These are phyloP conservation scores for Galendromus occidentalis DNA, from an alignment of 1,140 invertebrate species.

Conservation along the genomic window DNA sequence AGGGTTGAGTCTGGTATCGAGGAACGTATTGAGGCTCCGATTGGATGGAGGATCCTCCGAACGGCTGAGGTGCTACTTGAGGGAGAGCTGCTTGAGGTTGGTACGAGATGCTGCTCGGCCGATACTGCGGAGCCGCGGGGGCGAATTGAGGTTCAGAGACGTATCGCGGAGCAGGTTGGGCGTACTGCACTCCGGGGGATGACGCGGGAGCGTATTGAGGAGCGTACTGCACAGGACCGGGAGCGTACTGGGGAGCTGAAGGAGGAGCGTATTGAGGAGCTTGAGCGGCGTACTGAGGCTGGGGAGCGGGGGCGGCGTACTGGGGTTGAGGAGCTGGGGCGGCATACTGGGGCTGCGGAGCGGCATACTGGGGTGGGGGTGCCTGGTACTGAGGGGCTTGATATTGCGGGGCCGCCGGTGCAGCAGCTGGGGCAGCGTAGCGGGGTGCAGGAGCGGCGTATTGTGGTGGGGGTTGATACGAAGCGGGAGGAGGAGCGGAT, in stretches of 20 bases:
- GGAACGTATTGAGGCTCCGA: background rate
- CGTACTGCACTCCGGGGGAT: background rate
- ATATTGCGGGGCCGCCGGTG: background rate
- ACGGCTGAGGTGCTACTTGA: constrained; percentile 1
- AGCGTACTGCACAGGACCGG: background rate
- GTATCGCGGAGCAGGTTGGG: background rate
- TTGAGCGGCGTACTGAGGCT: background rate
- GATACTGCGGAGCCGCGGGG: background rate
- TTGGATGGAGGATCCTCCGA: background rate
- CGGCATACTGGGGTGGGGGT: background rate
- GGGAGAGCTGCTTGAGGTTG: background rate
- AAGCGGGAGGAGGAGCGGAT: background rate
- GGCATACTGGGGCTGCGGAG: background rate
- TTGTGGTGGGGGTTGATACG: constrained; percentile 22
- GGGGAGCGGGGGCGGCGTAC: background rate
- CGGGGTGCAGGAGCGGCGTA: constrained; percentile 19
- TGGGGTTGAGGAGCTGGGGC: background rate
- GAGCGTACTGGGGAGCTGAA: background rate
- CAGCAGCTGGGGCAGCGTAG: constrained; percentile 14
- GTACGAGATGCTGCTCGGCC: background rate
- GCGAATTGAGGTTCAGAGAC: background rate
- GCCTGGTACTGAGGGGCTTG: background rate
- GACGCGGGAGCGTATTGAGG: background rate
- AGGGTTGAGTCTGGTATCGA: background rate
- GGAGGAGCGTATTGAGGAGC: background rate